Evolutionary conservation across 2,797 vertebrate genomes (phyloP), one percentile per base, ranked within the genome.

Genomic region (Nothura maculosa): DNA sequence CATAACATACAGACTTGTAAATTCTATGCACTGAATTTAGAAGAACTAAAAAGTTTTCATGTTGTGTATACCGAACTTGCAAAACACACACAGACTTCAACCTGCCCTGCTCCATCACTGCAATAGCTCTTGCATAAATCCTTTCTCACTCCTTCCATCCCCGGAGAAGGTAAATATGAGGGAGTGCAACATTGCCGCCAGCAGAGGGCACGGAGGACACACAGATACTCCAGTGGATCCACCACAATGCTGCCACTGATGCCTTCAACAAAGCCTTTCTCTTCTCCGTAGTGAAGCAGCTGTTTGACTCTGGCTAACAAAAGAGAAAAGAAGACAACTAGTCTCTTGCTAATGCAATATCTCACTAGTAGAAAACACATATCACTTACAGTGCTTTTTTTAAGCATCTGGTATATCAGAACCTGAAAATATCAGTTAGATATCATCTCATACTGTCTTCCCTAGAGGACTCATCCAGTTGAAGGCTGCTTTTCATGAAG

Each of bases 321-420:
- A 87, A 80, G 22, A 93, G 69, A 89, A 90, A 60, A 64, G 55
- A 60, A 64, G 55, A 62, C 4, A 9, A 68, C 19, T 30, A 55
- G 67, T 64, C 60, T 83, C 34, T 74, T 30, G 42, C 38, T 62
- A 87, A 70, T 7, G 45, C 34, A 61, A 57, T 61, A 47, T 25
- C 17, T 85, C 90, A 27, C n/a, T 57, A 85, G 32, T 61, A 87
- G 58, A 92, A 90, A 92, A 75, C 30, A 68, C 38, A 25, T 28
- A 52, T 1, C 0, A 20, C 18, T 94, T 87, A 94, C 85, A 84
- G 58, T 55, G 0, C 11, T 48, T 45, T 45, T 48, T 1, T 36
- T 8, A 75, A 64, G 85, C 42, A 60, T 54, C 36, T 54, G 9
- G 13, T 81, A 2, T 32, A 63, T 34, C 28, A 85, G 42, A 52